A percentile compares a stretch with the other conserved stretches of the same genome.
phyloP scores from a whole-genome alignment of 2,113 vertebrate genomes.

The Oncorhynchus clarkii region DNA sequence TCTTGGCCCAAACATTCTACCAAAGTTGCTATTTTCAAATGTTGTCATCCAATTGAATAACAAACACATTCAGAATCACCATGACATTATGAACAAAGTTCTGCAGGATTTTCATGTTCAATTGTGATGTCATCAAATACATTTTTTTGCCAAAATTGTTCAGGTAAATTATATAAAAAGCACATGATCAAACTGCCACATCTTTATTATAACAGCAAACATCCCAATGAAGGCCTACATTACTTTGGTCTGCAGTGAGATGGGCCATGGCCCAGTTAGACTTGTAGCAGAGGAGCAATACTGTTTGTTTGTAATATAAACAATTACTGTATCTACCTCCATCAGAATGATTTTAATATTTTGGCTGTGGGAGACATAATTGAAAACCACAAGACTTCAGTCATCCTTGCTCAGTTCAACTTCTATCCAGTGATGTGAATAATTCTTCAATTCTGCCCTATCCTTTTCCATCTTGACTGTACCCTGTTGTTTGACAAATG shows the following conservation, averaged over 20 bases:
- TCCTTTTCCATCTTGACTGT: conserved; percentile 45
- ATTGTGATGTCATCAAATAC: background rate
- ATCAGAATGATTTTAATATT: background rate
- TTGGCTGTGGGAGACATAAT: background rate
- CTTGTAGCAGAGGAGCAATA: background rate
- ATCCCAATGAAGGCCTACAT: background rate
- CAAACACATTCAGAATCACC: background rate
- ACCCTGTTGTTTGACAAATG: conserved; percentile 58
- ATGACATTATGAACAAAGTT: background rate
- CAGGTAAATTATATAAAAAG: too few species aligned
- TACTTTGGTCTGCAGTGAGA: background rate
- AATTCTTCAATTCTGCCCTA: conserved; percentile 16
- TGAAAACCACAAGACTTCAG: background rate
- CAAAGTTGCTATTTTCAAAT: background rate
- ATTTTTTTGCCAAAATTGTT: background rate
- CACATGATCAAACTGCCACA: background rate
- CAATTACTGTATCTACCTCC: background rate
- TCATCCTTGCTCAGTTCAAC: conserved; percentile 9
- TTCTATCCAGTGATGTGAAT: background rate
- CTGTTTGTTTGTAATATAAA: background rate
- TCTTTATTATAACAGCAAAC: background rate
- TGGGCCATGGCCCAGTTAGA: background rate
- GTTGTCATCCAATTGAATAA: background rate
- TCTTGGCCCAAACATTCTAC: too few species aligned
- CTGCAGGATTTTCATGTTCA: background rate